Evolutionary conservation across 2,113 vertebrate genomes (phyloP).

Genomic region (Poecile atricapillus): DNA sequence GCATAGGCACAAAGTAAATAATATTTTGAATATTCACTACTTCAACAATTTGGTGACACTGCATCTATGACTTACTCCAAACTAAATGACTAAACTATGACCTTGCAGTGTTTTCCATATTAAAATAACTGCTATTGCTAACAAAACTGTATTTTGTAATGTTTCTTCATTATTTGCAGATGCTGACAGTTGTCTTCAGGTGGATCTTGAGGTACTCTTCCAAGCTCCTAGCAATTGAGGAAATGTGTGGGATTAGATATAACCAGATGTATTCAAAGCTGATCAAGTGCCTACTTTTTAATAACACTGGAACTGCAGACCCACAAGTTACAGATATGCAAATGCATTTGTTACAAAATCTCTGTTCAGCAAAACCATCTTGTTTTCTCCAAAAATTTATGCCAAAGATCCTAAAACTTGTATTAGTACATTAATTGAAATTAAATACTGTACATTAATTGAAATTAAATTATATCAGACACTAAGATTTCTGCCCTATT

Average conservation of each 20-base stretch:
- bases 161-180: not conserved
- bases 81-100: not conserved
- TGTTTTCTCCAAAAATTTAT: not conserved
- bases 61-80: not conserved
- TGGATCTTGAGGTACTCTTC: not conserved
- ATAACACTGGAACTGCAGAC: not conserved
- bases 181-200: not conserved
- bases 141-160: not conserved
- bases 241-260: not conserved
- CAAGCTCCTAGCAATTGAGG: not conserved
- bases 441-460: not conserved
- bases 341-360: not conserved
- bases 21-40: not conserved
- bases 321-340: not conserved
- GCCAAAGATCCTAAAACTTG: not conserved
- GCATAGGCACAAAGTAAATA: not conserved
- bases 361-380: not conserved
- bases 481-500: not conserved
- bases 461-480: not conserved
- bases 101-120: not conserved
- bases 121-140: not conserved
- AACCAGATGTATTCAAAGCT: not conserved
- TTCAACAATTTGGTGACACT: not conserved
- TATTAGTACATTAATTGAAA: not conserved
- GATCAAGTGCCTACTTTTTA: not conserved